Conservation (phyloP, 2,113 vertebrate species). For the Bubalus kerabau region DNA sequence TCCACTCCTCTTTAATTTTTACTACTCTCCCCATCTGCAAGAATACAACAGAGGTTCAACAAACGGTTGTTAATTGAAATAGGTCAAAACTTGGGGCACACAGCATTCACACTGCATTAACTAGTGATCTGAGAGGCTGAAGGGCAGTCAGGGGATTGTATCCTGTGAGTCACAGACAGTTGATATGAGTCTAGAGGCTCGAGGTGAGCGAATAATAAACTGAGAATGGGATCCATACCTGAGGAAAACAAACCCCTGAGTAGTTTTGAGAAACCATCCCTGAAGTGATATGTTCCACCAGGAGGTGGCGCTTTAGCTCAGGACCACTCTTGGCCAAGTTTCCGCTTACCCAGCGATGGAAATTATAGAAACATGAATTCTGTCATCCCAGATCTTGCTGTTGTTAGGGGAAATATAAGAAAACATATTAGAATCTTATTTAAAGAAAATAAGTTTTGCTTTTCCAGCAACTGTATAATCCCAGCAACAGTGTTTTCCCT, state of each 20-base stretch:
- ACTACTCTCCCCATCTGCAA: neutral
- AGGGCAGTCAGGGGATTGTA: neutral
- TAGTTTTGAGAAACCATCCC: neutral
- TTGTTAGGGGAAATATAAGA: neutral
- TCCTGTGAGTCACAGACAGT: neutral
- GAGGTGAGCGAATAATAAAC: neutral
- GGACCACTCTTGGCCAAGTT: neutral
- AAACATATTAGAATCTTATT: neutral
- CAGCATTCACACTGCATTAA: neutral
- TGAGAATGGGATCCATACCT: neutral
- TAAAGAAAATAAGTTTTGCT: conserved; percentile 5
- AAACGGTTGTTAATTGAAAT: neutral
- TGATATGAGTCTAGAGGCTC: neutral
- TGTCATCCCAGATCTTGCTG: neutral
- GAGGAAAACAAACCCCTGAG: neutral
- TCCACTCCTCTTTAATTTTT: neutral
- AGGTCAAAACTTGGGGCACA: neutral
- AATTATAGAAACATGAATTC: neutral
- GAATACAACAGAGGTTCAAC: neutral
- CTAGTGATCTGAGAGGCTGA: neutral
- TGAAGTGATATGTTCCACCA: neutral
- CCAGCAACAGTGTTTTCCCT: neutral
- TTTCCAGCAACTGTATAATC: neutral
- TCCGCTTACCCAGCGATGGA: neutral
- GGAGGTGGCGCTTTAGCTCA: neutral